These are phyloP conservation scores for Dasysyrphus tricinctus DNA, from an alignment of 2,888 invertebrate genomes.

Conservation along the genomic window DNA sequence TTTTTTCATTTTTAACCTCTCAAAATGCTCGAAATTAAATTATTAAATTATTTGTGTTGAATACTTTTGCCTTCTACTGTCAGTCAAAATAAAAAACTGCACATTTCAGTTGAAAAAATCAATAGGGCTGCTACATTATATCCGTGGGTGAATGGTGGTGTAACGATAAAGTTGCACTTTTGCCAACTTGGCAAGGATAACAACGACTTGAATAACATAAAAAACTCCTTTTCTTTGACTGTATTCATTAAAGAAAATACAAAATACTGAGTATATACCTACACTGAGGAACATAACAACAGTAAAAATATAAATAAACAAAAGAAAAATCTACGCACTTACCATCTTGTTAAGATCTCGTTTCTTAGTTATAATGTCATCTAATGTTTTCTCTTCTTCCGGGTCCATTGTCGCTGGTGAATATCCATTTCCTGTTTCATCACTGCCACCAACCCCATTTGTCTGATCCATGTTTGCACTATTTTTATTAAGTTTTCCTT, in stretches of 20 bases:
- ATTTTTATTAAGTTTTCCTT: conserved; percentile 47
- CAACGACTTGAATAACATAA: conserved; percentile 26
- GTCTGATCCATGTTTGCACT: conserved; percentile 41
- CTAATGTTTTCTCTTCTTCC: conserved; percentile 57
- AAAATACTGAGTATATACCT: background rate
- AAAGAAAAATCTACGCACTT: conserved; percentile 45
- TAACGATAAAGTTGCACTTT: conserved; percentile 60
- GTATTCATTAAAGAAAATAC: background rate
- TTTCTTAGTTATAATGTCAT: conserved; percentile 58
- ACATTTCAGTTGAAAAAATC: conserved; percentile 51
- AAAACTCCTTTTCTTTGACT: background rate
- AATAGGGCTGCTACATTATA: conserved; percentile 46
- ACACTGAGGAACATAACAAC: background rate
- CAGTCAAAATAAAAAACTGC: conserved; percentile 27
- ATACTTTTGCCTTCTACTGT: conserved; percentile 52
- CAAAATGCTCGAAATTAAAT: background rate
- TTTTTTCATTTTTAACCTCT: background rate
- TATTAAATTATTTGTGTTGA: background rate
- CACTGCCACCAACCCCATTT: conserved; percentile 30
- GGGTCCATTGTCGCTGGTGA: conserved; percentile 46
- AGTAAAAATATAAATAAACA: conserved; percentile 32
- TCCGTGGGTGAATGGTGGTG: conserved; percentile 32
- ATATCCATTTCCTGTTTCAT: conserved; percentile 49
- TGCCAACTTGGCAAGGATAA: conserved; percentile 68
- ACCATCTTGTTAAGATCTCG: conserved; percentile 77